phyloP scores from a whole-genome alignment of 2,797 vertebrate species.

The Falco concolor region DNA sequence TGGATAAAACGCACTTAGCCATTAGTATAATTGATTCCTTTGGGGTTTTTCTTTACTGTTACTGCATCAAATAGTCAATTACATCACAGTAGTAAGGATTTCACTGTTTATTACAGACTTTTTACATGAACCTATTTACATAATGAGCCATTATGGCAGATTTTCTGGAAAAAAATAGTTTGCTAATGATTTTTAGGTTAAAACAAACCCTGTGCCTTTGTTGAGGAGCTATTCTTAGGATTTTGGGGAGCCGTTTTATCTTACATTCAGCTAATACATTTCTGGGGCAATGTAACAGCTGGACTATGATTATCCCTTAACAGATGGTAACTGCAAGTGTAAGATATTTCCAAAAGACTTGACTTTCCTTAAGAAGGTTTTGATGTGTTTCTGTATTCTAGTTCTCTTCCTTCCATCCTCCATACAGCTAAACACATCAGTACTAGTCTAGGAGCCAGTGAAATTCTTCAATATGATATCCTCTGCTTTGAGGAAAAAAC shows the following conservation, averaged over 20 bases:
- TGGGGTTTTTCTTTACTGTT: neutral
- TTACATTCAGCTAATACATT: neutral
- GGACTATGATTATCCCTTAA: neutral
- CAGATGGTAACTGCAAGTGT: neutral
- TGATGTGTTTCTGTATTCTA: neutral
- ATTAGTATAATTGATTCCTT: constrained; percentile 40
- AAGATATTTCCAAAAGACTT: neutral
- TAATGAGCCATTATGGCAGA: constrained; percentile 13
- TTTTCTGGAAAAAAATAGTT: constrained; percentile 34
- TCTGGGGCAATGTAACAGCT: neutral
- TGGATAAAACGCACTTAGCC: neutral
- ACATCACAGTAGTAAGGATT: constrained; percentile 16
- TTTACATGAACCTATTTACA: constrained; percentile 44
- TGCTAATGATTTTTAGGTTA: neutral
- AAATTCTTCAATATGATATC: neutral
- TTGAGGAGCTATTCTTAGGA: neutral
- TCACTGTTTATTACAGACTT: constrained; percentile 38
- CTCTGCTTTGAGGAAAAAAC: neutral
- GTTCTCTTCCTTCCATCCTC: neutral
- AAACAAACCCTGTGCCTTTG: neutral
- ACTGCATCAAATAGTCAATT: neutral
- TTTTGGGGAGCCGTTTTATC: neutral
- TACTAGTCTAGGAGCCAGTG: neutral
- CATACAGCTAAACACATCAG: neutral
- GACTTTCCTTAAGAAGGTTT: neutral